Conservation (phyloP, 2,888 invertebrate genomes). For the Dolomedes plantarius region DNA sequence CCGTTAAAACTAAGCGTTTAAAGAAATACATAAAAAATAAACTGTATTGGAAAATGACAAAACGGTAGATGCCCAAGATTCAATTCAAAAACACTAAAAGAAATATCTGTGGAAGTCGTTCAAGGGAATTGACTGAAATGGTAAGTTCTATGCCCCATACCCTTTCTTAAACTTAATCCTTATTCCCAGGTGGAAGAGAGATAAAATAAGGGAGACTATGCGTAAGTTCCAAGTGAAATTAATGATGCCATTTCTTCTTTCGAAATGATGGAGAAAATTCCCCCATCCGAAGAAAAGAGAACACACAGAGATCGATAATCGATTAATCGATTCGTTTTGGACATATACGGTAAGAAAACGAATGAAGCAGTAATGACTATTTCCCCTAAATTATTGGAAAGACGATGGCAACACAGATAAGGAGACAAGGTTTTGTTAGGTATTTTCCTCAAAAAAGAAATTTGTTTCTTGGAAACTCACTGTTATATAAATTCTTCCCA, state of each 20-base stretch:
- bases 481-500: too few relatives aligned
- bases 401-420: constrained; percentile 52
- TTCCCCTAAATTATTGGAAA: constrained; percentile 57
- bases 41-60: not conserved
- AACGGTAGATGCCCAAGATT: not conserved
- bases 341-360: constrained; percentile 31
- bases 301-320: constrained; percentile 52
- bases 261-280: constrained; percentile 65
- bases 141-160: not conserved
- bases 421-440: not conserved
- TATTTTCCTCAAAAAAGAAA: not conserved
- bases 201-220: constrained; percentile 6
- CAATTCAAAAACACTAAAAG: not conserved
- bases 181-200: not conserved
- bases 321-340: constrained; percentile 60
- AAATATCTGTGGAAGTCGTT: not conserved
- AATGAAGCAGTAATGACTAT: constrained; percentile 66
- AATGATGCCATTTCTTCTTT: constrained; percentile 69
- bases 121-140: not conserved
- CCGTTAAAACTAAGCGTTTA: not conserved
- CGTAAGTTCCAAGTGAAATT: constrained; percentile 41
- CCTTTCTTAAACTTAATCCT: constrained; percentile 4
- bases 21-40: too few relatives aligned
- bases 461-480: not conserved
- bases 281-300: constrained; percentile 61